phyloP scores from a whole-genome alignment of 1,140 invertebrate genomes.

The Drosophila nannoptera region DNA sequence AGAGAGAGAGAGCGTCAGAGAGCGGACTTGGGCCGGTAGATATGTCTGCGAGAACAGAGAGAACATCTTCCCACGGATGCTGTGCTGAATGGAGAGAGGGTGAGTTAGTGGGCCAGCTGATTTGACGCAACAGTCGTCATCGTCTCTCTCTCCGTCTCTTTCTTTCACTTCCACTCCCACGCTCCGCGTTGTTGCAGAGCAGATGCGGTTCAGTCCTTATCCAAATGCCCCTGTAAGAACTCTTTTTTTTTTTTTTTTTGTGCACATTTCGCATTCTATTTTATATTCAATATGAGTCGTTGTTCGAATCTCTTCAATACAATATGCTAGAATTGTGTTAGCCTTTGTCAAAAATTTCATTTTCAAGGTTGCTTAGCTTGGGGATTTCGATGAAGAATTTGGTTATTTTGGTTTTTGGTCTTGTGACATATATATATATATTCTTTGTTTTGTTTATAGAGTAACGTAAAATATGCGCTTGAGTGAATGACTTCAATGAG shows the following conservation, averaged over 20 bases:
- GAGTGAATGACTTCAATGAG: neutral
- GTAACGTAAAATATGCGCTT: neutral
- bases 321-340: slow-evolving; percentile 10
- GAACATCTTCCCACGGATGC: slow-evolving; percentile 11
- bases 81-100: slow-evolving; percentile 35
- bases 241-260: neutral
- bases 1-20: slow-evolving; percentile 1
- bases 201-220: neutral
- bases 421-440: slow-evolving; percentile 8
- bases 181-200: neutral
- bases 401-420: slow-evolving; percentile 7
- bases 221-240: slow-evolving; percentile 2
- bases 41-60: neutral
- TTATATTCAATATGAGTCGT: too few species aligned
- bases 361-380: slow-evolving; percentile 30
- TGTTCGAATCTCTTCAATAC: slow-evolving; percentile 14
- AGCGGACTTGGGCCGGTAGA: neutral
- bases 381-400: slow-evolving; percentile 23
- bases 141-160: neutral
- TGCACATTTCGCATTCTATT: neutral
- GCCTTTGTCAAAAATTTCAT: slow-evolving; percentile 35
- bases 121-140: slow-evolving; percentile 15
- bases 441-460: neutral
- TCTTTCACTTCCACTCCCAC: neutral
- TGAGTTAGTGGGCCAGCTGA: slow-evolving; percentile 1